Evolutionary conservation across 2,888 invertebrate genomes (phyloP), one percentile per base, ranked within the genome.

Genomic region (Cheilosia vernalis): DNA sequence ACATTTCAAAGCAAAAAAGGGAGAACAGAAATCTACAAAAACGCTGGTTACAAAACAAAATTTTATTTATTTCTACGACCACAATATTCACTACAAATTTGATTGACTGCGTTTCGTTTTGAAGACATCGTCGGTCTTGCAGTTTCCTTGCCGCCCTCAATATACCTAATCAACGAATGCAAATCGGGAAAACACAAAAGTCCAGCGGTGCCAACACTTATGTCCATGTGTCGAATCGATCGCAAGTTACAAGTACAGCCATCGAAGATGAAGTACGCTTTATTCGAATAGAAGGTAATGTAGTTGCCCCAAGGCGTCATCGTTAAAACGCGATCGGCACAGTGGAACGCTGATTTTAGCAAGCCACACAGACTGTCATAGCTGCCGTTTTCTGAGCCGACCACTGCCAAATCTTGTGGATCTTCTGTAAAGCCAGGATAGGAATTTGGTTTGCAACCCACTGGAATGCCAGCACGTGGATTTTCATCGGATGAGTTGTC

Each of bases 221-320:
- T 87, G 84, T 92, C 91, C 61, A 92, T 87, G 64, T 90, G 90
- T 0, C 91, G 89, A 70, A 92, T 91, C 15, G 91, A 90, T 70
- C 90, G 88, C 19, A 91, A 85, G 79, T 91, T 89, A 70, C 92
- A 91, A 7, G 90, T 91, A 64, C 92, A 92, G 7, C 92, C 92
- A 80, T 91, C 90, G 30, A 90, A 92, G 0, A 92, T 51, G 44
- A 89, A 90, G 82, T 88, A 91, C 1, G 58, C 40, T 33, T 84
- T 72, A 33, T 87, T 88, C 19, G 88, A 88, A 56, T 89, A 90
- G 53, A 92, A 92, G 1, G 90, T 89, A 0, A 91, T 89, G 87
- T 90, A 92, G 67, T 91, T 91, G 9, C 91, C 91, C 91, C 91
- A 91, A 2, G 91, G 91, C 1, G 92, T 91, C 89, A 92, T 90